phyloP scores from a whole-genome alignment of 2,113 vertebrate genomes.

The Mirza zaza region DNA sequence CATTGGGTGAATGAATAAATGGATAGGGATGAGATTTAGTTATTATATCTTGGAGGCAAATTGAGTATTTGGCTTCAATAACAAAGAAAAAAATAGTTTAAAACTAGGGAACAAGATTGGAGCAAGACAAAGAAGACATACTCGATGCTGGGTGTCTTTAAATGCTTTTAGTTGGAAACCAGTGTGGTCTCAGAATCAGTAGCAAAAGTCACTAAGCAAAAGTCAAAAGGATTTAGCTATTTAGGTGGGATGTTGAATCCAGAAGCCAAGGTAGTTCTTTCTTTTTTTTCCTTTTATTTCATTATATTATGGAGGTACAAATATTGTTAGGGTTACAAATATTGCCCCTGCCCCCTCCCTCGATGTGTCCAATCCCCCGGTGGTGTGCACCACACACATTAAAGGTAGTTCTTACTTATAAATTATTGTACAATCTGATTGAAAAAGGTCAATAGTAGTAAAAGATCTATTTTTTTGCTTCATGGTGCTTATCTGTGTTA shows the following conservation, averaged over 20 bases:
- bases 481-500: not conserved
- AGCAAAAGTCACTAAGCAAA: not conserved
- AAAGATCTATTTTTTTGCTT: not conserved
- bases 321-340: no score
- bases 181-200: not conserved
- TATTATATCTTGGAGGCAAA: not conserved
- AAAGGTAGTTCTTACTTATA: not conserved
- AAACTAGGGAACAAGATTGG: not conserved
- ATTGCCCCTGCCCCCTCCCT: no score
- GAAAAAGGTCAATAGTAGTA: constrained; percentile 1
- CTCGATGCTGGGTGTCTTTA: not conserved
- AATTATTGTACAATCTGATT: constrained; percentile 13
- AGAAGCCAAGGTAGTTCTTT: not conserved
- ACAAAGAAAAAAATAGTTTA: not conserved
- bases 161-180: not conserved
- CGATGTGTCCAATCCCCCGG: no score
- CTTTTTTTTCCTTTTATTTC: no score
- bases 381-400: no score
- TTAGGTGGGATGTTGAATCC: not conserved
- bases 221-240: not conserved
- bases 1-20: not conserved
- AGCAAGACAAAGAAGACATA: not conserved
- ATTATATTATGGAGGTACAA: no score
- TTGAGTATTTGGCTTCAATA: not conserved
- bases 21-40: not conserved